Evolutionary conservation across 2,797 vertebrate genomes (phyloP), one percentile per base, ranked within the genome.

Genomic region (Pachyuromys duprasi): DNA sequence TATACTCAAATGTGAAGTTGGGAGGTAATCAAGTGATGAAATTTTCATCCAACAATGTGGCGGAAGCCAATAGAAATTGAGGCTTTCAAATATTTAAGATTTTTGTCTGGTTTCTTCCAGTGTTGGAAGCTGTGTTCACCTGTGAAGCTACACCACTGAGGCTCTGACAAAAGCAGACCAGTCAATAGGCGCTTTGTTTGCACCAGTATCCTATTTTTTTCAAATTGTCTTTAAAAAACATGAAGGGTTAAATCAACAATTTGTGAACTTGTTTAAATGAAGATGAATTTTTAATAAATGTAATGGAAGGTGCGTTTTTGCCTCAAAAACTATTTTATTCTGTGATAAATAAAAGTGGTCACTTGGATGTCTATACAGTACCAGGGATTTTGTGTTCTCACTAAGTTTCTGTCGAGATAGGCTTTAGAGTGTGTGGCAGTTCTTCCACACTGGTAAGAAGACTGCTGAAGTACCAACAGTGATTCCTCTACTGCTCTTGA

Each of bases 171-270:
- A 24, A 93, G 22, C 20, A 33, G 60, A 95, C 72, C 72, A 81
- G 18, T 28, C 57, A 75, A 14, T 36, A 74, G 90, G 55, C 69
- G 86, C 95, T 96, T 86, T 90, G 72, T 17, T 89, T 90, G 86
- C 93, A 87, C 39, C 45, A 60, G 67, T 86, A 31, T 65, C 65
- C 22, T 95, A 45, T 96, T 96, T 72, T 83, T 93, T 18, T 49
- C 91, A 86, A 83, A 39, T 86, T 72, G 69, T 91, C 81, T 94
- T 95, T 95, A 84, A 95, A 95, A 95, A 97, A 83, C 39, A 2
- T 42, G 62, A 97, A 81, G 39, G 36, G 9, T 14, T 92, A 49
- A 91, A 87, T 96, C 75, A 76, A 80, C 90, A 93, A 95, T 96
- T 92, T 67, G 45, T 82, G 14, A 97, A 92, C 55, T 81, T 92